phyloP scores from a whole-genome alignment of 1,140 invertebrate species.

The Ceratina calcarata region DNA sequence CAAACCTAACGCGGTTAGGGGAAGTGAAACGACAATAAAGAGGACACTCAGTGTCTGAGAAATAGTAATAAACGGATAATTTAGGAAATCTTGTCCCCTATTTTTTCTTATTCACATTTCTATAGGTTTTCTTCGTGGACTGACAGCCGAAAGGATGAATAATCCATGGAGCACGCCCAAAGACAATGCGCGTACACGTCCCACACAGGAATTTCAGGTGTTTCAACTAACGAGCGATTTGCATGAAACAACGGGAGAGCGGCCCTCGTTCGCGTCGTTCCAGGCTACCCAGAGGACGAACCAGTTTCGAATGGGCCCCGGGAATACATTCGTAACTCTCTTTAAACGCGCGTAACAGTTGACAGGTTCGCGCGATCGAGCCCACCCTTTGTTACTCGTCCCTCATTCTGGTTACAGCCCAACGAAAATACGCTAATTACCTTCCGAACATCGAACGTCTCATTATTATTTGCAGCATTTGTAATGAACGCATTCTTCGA shows the following conservation, averaged over 20 bases:
- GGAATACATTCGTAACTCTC: conserved; percentile 54
- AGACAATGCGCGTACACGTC: conserved; percentile 48
- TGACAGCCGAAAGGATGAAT: conserved; percentile 67
- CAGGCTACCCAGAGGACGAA: conserved; percentile 41
- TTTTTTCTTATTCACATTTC: not conserved
- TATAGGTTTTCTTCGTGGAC: conserved; percentile 35
- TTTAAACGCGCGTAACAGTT: conserved; percentile 54
- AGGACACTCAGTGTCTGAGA: no score
- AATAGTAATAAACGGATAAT: no score
- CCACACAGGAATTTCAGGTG: conserved; percentile 69
- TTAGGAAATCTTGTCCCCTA: no score
- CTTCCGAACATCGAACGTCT: not conserved
- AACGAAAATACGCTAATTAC: conserved; percentile 42
- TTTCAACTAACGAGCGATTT: conserved; percentile 70
- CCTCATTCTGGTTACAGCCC: conserved; percentile 16
- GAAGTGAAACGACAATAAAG: no score
- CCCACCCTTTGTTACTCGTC: conserved; percentile 36
- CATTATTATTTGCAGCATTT: conserved; percentile 6
- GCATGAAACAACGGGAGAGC: conserved; percentile 64
- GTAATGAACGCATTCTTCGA: no score
- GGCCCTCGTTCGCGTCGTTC: not conserved
- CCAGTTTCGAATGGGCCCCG: conserved; percentile 53
- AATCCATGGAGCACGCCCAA: conserved; percentile 63
- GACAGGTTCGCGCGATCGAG: conserved; percentile 16
- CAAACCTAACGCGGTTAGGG: no score